phyloP scores from a whole-genome alignment of 2,113 vertebrate species.

The Colaptes auratus region DNA sequence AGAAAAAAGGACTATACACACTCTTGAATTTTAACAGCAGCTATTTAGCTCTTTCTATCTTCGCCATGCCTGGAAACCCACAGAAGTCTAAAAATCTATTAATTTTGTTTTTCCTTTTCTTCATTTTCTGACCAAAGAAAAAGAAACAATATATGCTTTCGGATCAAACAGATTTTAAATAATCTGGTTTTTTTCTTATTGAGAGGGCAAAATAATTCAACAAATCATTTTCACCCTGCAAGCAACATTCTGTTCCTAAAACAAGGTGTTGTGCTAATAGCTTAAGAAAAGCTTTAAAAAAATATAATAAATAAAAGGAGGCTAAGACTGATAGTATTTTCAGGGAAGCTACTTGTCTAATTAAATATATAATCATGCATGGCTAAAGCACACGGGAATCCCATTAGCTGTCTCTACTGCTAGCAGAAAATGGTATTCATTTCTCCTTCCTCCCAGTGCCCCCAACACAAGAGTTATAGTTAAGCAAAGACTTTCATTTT shows the following conservation, averaged over 20 bases:
- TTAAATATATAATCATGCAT: not conserved
- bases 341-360: not conserved
- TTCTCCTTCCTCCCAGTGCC: not conserved
- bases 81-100: not conserved
- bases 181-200: not conserved
- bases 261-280: not conserved
- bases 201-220: not conserved
- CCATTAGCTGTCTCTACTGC: not conserved
- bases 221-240: not conserved
- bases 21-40: not conserved
- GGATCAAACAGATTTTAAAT: not conserved
- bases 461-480: not conserved
- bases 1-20: not conserved
- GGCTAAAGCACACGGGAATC: not conserved
- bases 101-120: not conserved
- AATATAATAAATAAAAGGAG: not conserved
- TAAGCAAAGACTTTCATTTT: not conserved
- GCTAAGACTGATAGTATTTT: not conserved
- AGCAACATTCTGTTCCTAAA: not conserved
- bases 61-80: not conserved
- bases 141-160: not conserved
- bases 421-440: not conserved
- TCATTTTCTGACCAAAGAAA: not conserved
- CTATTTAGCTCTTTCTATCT: not conserved
- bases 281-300: not conserved